Evolutionary conservation across 2,113 vertebrate species (phyloP).

Genomic region (Dicrurus megarhynchus): DNA sequence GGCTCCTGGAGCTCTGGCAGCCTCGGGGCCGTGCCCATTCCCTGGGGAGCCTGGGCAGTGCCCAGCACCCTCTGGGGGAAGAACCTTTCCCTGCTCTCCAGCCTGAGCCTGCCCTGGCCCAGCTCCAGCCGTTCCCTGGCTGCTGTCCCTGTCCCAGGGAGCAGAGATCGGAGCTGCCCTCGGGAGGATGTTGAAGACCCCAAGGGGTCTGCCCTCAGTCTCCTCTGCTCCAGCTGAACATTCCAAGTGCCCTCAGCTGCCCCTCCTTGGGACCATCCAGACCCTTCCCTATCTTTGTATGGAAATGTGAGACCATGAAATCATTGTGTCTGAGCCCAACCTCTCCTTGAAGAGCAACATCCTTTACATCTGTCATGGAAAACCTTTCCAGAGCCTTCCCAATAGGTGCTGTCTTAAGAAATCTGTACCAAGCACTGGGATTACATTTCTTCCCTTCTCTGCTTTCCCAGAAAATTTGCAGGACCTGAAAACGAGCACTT

Average conservation of each 20-base stretch:
- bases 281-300: not conserved
- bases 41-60: not conserved
- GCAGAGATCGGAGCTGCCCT: not conserved
- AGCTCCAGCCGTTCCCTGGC: not conserved
- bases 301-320: not conserved
- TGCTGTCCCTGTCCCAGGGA: not conserved
- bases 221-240: not conserved
- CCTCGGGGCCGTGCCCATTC: not conserved
- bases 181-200: not conserved
- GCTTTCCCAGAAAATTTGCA: not conserved
- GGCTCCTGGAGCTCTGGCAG: not conserved
- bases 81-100: not conserved
- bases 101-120: not conserved
- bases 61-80: not conserved
- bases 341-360: not conserved
- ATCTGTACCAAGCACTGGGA: not conserved
- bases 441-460: not conserved
- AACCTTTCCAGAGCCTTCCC: not conserved
- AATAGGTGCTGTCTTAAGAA: not conserved
- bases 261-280: not conserved
- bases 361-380: not conserved
- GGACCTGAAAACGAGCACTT: not conserved
- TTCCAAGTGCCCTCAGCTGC: not conserved
- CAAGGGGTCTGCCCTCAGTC: accelerated
- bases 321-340: not conserved